These are phyloP conservation scores for Globodera ellingtonae DNA, from an alignment of 1,140 invertebrate species.

Conservation along the genomic window DNA sequence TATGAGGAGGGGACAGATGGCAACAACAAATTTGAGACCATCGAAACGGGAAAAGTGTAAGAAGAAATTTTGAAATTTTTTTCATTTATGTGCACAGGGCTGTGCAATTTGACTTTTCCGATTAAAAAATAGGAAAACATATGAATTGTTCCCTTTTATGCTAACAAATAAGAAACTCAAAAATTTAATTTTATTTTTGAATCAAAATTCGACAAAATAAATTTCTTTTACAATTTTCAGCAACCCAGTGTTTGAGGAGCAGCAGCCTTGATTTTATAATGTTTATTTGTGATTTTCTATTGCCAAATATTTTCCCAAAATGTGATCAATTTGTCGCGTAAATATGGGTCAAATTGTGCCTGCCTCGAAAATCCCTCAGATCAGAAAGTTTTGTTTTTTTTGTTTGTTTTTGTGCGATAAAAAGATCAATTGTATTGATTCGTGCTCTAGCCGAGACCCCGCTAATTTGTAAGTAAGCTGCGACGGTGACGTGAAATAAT, in stretches of 20 bases:
- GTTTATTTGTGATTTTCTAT: neutral
- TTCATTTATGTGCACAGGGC: neutral
- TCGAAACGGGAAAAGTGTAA: constrained; percentile 24
- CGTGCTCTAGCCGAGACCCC: too few relatives aligned
- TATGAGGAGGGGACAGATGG: constrained; percentile 11
- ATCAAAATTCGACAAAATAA: too few relatives aligned
- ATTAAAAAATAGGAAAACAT: neutral
- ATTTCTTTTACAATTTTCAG: neutral
- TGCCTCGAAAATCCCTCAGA: neutral
- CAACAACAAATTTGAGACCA: constrained; percentile 6
- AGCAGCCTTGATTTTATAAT: neutral
- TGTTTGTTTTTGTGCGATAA: too few relatives aligned
- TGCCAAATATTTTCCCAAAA: neutral
- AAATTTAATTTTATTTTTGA: too few relatives aligned
- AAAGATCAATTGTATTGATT: too few relatives aligned
- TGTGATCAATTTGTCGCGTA: neutral
- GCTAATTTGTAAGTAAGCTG: too few relatives aligned
- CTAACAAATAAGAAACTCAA: too few relatives aligned
- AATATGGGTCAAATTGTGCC: constrained; percentile 1
- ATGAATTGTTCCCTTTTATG: neutral
- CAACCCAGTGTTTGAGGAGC: constrained; percentile 23
- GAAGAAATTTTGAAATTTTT: too few relatives aligned
- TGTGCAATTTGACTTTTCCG: neutral
- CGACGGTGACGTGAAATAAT: too few relatives aligned
- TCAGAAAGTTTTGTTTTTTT: neutral